Conservation (phyloP, 1,140 invertebrate genomes). For the Brachionus angularis region DNA sequence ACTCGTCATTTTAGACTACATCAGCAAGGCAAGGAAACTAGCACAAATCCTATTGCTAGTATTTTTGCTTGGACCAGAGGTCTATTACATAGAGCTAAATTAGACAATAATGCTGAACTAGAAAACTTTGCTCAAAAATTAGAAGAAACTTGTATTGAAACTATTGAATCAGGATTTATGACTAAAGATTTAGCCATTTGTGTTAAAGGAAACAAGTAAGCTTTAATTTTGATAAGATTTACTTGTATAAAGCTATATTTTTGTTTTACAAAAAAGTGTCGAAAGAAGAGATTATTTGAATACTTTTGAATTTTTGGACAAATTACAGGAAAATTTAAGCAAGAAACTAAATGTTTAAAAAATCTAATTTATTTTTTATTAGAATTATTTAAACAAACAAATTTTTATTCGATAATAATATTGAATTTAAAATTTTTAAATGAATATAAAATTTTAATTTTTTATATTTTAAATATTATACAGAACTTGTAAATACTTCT, state of each 20-base stretch:
- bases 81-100: conserved; percentile 80
- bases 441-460: no score
- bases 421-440: no score
- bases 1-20: conserved; percentile 55
- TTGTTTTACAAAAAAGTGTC: conserved; percentile 61
- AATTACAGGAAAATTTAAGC: conserved; percentile 84
- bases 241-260: not conserved
- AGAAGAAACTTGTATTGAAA: conserved; percentile 84
- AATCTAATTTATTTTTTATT: not conserved
- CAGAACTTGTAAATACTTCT: no score
- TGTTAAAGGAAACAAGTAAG: conserved; percentile 70
- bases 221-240: not conserved
- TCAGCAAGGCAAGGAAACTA: conserved; percentile 76
- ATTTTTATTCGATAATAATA: no score
- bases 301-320: conserved; percentile 95
- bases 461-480: no score
- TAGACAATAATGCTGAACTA: conserved; percentile 77
- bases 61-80: conserved; percentile 97
- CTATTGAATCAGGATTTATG: conserved; percentile 88
- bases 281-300: conserved; percentile 82
- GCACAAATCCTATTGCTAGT: conserved; percentile 95
- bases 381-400: no score
- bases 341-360: conserved; percentile 59
- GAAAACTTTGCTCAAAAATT: conserved; percentile 73
- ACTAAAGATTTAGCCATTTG: conserved; percentile 99